A percentile compares a stretch with the other conserved stretches of the same genome.
phyloP scores from a whole-genome alignment of 1,140 invertebrate species.

The Papilio xuthus region DNA sequence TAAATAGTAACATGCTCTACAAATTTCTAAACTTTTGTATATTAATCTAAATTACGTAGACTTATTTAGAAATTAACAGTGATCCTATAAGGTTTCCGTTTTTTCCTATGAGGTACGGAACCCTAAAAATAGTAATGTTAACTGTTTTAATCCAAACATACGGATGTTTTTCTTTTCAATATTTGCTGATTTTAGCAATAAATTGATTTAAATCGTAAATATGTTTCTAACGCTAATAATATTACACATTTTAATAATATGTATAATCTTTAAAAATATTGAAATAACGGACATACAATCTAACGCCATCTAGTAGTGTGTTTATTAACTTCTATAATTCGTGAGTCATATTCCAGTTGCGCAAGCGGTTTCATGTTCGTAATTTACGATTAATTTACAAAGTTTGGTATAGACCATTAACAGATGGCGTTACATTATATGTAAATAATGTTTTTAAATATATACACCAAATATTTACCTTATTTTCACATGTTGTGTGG shows the following conservation, averaged over 20 bases:
- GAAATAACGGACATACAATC: not conserved
- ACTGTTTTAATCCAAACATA: not conserved
- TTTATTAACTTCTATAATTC: not conserved
- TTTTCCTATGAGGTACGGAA: too few species aligned
- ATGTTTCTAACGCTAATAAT: not conserved
- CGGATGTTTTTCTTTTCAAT: too few species aligned
- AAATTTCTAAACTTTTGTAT: not conserved
- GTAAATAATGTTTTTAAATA: not conserved
- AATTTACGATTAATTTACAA: constrained; percentile 27
- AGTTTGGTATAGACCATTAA: not conserved
- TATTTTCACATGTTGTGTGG: constrained; percentile 88
- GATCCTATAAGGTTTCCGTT: too few species aligned
- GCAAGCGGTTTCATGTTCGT: constrained; percentile 27
- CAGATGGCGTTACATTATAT: constrained; percentile 18
- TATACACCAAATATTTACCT: constrained; percentile 82
- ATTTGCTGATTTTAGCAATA: too few species aligned
- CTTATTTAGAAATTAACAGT: not conserved
- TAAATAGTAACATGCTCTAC: not conserved
- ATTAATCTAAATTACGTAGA: not conserved
- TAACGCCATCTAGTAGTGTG: constrained; percentile 25
- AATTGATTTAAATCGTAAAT: not conserved
- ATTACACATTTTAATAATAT: not conserved
- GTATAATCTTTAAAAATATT: too few species aligned
- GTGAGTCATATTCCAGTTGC: constrained; percentile 19
- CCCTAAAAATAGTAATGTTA: not conserved